These are phyloP conservation scores for Tricholaema leucomelas DNA, from an alignment of 2,113 vertebrate species.

Conservation along the genomic window DNA sequence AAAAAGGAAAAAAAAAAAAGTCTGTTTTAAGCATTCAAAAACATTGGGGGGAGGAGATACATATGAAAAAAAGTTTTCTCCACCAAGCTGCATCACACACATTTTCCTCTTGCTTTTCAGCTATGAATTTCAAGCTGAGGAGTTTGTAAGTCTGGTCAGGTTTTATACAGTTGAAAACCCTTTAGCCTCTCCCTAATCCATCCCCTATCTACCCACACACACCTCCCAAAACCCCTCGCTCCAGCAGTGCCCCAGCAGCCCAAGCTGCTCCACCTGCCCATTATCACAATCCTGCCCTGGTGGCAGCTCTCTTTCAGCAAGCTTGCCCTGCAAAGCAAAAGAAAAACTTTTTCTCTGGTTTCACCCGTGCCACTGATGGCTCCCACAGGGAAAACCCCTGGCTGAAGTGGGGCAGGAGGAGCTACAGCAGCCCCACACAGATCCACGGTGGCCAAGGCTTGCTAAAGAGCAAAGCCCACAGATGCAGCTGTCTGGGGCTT, in stretches of 20 bases:
- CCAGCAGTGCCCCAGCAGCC: neutral
- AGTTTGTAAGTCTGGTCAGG: neutral
- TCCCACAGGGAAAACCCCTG: neutral
- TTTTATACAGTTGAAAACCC: neutral
- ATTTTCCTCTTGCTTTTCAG: neutral
- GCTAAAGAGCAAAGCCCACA: neutral
- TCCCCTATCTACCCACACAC: neutral
- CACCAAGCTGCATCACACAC: neutral
- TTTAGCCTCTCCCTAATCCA: neutral
- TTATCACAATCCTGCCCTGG: neutral
- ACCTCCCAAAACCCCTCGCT: neutral
- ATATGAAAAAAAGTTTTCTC: neutral
- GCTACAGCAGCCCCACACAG: neutral
- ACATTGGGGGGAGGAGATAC: too few species aligned
- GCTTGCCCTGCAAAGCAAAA: neutral
- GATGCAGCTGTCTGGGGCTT: neutral
- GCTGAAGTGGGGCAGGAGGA: neutral
- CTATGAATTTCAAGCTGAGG: neutral
- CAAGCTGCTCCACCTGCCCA: neutral
- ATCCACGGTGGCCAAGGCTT: neutral
- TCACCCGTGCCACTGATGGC: accelerated
- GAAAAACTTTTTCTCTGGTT: neutral
- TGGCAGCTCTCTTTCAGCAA: neutral
- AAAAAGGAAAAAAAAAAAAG: neutral
- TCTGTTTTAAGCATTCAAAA: neutral